Evolutionary conservation across 2,797 vertebrate genomes (phyloP).

Genomic region (Artibeus jamaicensis): DNA sequence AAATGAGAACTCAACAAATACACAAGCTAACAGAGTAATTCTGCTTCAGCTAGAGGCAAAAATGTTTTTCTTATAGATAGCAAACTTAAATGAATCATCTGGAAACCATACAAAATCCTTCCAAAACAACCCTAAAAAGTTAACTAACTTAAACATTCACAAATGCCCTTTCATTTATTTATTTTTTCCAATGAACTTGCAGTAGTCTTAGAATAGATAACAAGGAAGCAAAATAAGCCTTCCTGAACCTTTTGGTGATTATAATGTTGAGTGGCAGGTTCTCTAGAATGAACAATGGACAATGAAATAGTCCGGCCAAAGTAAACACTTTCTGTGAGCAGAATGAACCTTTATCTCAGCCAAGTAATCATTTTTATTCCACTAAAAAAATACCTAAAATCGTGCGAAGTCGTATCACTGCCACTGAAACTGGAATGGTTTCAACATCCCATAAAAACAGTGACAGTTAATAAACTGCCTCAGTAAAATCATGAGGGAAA

Average conservation of each 20-base stretch:
- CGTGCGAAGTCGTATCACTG: slow-evolving; percentile 61
- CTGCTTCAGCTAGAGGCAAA: slow-evolving; percentile 28
- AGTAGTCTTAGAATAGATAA: slow-evolving; percentile 41
- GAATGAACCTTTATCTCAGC: slow-evolving; percentile 56
- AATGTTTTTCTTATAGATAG: slow-evolving; percentile 36
- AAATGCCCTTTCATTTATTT: slow-evolving; percentile 40
- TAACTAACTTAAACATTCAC: slow-evolving; percentile 31
- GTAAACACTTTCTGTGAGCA: slow-evolving; percentile 63
- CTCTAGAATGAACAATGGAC: slow-evolving; percentile 66
- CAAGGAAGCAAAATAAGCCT: slow-evolving; percentile 57
- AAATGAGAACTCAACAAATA: slow-evolving; percentile 17
- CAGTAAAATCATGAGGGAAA: slow-evolving; percentile 9
- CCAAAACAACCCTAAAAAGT: slow-evolving; percentile 43
- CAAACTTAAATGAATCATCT: slow-evolving; percentile 48
- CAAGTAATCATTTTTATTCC: slow-evolving; percentile 66
- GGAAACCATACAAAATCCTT: slow-evolving; percentile 45
- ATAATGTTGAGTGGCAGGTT: slow-evolving; percentile 49
- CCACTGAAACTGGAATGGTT: slow-evolving; percentile 54
- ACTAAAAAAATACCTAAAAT: slow-evolving; percentile 54
- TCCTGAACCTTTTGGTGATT: slow-evolving; percentile 38
- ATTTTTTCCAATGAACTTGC: slow-evolving; percentile 6
- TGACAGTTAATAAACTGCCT: slow-evolving; percentile 58
- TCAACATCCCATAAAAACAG: slow-evolving; percentile 37
- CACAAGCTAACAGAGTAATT: background rate
- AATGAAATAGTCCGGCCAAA: slow-evolving; percentile 60